phyloP scores from a whole-genome alignment of 2,113 vertebrate genomes.

The Alectura lathami region DNA sequence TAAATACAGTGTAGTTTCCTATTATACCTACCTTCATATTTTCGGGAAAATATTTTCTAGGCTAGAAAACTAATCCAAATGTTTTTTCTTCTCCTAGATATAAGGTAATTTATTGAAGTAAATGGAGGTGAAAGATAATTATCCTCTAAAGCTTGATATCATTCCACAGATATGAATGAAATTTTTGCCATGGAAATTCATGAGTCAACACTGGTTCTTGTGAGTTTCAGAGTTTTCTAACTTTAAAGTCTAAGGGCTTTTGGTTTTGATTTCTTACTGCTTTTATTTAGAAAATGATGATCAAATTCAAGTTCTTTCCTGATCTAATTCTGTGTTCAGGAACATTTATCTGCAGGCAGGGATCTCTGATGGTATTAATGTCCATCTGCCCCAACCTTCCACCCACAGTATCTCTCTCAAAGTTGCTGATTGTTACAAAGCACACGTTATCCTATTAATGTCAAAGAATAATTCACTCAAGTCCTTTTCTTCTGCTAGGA shows the following conservation, averaged over 20 bases:
- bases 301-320: background rate
- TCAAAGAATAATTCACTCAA: conserved; percentile 66
- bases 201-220: background rate
- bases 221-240: background rate
- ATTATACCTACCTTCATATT: background rate
- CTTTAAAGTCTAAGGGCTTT: background rate
- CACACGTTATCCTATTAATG: conserved; percentile 31
- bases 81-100: background rate
- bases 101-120: background rate
- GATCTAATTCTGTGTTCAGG: background rate
- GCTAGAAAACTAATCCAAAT: background rate
- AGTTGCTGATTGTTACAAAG: background rate
- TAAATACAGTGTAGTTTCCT: background rate
- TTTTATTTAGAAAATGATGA: background rate
- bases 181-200: background rate
- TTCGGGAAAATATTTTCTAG: background rate
- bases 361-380: background rate
- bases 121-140: background rate
- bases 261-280: background rate
- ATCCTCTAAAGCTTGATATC: background rate
- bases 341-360: background rate
- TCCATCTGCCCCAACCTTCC: background rate
- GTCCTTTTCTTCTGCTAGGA: conserved; percentile 6
- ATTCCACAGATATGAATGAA: background rate
- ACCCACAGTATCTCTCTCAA: background rate